Percentiles rank a stretch among this genome's conserved stretches.
phyloP scores from a whole-genome alignment of 2,888 invertebrate species.

The Nemotelus nigrinus region DNA sequence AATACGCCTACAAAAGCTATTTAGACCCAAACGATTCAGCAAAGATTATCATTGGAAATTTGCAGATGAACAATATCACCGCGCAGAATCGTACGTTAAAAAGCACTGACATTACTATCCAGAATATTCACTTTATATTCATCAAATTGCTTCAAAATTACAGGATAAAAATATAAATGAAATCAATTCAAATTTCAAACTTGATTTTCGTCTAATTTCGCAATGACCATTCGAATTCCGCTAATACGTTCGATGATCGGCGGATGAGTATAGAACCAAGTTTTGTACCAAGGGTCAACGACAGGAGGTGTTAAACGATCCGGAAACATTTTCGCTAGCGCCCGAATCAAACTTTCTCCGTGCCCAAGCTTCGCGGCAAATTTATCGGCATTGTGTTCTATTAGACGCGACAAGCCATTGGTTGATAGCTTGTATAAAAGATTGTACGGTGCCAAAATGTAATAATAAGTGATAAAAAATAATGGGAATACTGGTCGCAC shows the following conservation, averaged over 20 bases:
- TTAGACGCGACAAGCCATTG: not conserved
- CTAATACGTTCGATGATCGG: not conserved
- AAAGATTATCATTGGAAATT: too few species aligned
- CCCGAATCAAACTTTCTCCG: conserved; percentile 5
- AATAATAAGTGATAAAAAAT: conserved; percentile 4
- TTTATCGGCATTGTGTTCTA: conserved; percentile 15
- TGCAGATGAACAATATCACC: too few species aligned
- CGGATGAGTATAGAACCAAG: conserved; percentile 23
- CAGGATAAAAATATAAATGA: too few species aligned
- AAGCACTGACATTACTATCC: too few species aligned
- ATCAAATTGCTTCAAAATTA: too few species aligned
- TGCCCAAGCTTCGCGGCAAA: not conserved
- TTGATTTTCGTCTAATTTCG: not conserved
- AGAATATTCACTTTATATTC: too few species aligned
- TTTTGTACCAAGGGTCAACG: not conserved
- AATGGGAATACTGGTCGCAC: conserved; percentile 4
- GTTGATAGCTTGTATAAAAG: not conserved
- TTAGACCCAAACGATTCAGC: too few species aligned
- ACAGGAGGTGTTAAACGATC: not conserved
- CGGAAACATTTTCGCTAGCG: not conserved
- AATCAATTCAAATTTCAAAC: too few species aligned
- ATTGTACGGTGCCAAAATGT: conserved; percentile 18
- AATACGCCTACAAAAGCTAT: too few species aligned
- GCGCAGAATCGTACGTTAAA: too few species aligned
- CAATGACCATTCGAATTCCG: not conserved